phyloP scores from a whole-genome alignment of 2,113 vertebrate genomes.

The Terrapene triunguis region DNA sequence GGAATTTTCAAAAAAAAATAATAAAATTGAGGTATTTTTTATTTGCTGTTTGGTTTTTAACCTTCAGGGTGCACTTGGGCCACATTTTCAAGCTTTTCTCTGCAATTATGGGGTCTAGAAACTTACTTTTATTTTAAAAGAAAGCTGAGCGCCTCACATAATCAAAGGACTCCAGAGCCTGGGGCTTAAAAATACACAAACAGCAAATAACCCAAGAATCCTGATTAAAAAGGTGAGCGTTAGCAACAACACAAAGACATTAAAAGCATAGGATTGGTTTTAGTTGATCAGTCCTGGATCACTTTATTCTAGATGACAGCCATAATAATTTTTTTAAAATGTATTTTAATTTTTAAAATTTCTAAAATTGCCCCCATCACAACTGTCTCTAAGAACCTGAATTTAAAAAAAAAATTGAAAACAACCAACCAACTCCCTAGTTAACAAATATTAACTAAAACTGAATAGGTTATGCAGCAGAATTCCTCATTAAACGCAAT shows the following conservation, averaged over 20 bases:
- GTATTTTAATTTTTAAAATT: constrained; percentile 2
- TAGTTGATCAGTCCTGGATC: background rate
- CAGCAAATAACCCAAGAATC: background rate
- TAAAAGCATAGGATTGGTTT: background rate
- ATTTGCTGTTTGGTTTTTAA: background rate
- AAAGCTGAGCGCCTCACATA: background rate
- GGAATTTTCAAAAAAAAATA: background rate
- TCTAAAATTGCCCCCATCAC: background rate
- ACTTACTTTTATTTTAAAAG: background rate
- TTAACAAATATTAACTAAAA: background rate
- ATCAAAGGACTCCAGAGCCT: background rate
- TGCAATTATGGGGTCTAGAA: constrained; percentile 13
- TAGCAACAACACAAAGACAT: background rate
- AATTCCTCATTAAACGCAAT: background rate
- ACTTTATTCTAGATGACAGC: background rate
- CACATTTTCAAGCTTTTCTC: constrained; percentile 21
- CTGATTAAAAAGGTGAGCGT: background rate
- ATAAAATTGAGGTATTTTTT: background rate
- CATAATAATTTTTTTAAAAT: background rate
- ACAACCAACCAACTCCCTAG: fast-evolving
- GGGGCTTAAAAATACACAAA: background rate
- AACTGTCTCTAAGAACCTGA: background rate
- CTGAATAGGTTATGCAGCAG: background rate
- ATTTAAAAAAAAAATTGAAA: fast-evolving
- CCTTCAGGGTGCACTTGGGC: background rate